Conservation (phyloP, 2,797 vertebrate species). For the Protosalanx chinensis region DNA sequence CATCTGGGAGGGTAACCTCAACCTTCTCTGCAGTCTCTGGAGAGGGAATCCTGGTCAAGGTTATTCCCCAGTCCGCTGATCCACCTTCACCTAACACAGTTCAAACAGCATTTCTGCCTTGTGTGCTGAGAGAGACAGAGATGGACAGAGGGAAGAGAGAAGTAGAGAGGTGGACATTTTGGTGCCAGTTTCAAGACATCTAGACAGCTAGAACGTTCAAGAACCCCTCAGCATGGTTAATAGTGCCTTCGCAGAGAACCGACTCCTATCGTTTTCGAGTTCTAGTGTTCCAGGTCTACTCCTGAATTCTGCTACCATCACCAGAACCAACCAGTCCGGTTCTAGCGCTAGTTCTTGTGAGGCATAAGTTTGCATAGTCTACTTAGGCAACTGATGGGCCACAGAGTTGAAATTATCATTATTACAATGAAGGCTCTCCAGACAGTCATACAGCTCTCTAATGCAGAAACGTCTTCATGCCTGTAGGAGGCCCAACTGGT, state of each 20-base stretch:
- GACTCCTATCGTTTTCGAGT: conserved; percentile 15
- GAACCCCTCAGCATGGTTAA: conserved; percentile 63
- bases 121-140: conserved; percentile 4
- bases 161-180: background rate
- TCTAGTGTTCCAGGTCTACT: conserved; percentile 33
- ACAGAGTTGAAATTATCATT: background rate
- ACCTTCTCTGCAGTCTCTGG: background rate
- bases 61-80: background rate
- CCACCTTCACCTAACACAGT: background rate
- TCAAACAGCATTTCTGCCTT: conserved; percentile 23
- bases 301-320: conserved; percentile 8
- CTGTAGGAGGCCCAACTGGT: too few relatives aligned
- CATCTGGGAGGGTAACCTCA: background rate
- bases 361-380: background rate
- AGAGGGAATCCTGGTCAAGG: background rate
- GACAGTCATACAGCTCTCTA: background rate
- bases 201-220: conserved; percentile 18
- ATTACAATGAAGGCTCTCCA: background rate
- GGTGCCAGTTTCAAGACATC: conserved; percentile 30
- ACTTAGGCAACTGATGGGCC: background rate
- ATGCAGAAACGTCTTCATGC: background rate
- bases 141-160: background rate
- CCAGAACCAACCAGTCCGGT: background rate
- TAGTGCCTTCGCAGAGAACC: conserved; percentile 76
- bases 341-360: background rate